A percentile compares a stretch with the other conserved stretches of the same genome.
Evolutionary conservation across 2,797 vertebrate species (phyloP).

Genomic region (Fringilla coelebs): DNA sequence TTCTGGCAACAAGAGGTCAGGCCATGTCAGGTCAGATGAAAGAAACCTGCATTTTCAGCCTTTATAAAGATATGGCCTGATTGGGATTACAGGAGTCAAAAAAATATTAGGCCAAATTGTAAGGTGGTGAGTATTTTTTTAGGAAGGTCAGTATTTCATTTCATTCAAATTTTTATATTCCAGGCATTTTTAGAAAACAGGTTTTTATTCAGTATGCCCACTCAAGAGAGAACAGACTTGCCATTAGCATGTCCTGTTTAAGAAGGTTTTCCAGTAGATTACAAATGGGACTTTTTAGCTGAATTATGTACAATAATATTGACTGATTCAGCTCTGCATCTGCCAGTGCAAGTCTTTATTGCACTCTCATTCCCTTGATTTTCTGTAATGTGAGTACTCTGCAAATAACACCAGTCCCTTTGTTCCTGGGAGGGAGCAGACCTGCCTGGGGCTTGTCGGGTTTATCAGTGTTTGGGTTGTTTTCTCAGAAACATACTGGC

Average conservation of each 20-base stretch:
- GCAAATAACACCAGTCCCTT: background rate
- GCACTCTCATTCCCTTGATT: background rate
- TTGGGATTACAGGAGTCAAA: background rate
- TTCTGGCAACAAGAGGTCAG: background rate
- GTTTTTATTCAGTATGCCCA: background rate
- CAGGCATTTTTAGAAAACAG: background rate
- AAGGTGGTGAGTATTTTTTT: background rate
- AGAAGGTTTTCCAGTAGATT: background rate
- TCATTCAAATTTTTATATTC: background rate
- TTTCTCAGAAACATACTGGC: background rate
- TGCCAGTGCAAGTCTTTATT: background rate
- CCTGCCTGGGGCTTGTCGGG: background rate
- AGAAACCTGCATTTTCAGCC: background rate
- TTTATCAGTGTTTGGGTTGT: background rate
- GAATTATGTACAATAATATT: background rate
- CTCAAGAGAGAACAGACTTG: background rate
- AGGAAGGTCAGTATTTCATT: background rate
- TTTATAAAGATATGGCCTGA: background rate
- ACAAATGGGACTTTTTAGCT: background rate
- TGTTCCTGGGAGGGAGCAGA: background rate
- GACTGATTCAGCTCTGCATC: slow-evolving; percentile 14
- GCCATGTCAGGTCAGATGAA: background rate
- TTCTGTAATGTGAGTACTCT: background rate
- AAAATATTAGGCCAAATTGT: background rate
- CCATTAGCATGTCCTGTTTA: background rate